Base-by-base conservation (phyloP, 2,888 invertebrate genomes). In the Noctua janthina region DNA sequence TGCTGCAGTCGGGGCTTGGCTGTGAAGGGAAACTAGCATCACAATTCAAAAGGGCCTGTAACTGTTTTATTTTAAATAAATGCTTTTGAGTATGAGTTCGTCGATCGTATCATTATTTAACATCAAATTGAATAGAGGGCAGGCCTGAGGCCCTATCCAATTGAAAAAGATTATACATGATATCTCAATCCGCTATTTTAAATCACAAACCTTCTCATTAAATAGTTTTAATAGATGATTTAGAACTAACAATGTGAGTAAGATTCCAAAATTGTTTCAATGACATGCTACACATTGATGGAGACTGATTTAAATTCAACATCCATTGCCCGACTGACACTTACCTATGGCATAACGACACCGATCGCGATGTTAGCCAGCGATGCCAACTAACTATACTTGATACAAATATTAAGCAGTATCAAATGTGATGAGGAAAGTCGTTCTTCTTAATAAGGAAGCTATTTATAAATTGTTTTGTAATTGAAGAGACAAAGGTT, bases 381-480 rank as follows among this genome's bases (percentile, higher is more conserved):
- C 68, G 59, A 73, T 69, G 84, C 86, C 51, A 56, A 81, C 69
- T 76, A 56, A 81, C 69, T 76, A 67, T 69, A 87, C 87, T 87
- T 88, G 84, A 83, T 85, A 89, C 86, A 89, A 91, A 92, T 91
- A 89, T 86, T 86, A 92, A 91, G 79, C 89, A 90, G 83, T 73
- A 82, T 76, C 76, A 83, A 84, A 87, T 85, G 83, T 69, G 75
- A 91, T 85, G 86, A 91, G 92, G 91, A 88, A 91, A 92, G 88
- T 87, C 86, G 69, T 83, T 83, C 76, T 86, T 79, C 83, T 79
- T 82, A 87, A 89, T 90, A 88, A 92, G 92, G 92, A 92, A 92
- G 90, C 87, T 91, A 91, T 93, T 91, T 91, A 88, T 92, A 92
- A 92, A 92, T 92, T 86, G 88, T 85, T 82, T 87, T 91, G 91